Base-by-base conservation (phyloP, 2,113 vertebrate genomes). In the Passer domesticus region DNA sequence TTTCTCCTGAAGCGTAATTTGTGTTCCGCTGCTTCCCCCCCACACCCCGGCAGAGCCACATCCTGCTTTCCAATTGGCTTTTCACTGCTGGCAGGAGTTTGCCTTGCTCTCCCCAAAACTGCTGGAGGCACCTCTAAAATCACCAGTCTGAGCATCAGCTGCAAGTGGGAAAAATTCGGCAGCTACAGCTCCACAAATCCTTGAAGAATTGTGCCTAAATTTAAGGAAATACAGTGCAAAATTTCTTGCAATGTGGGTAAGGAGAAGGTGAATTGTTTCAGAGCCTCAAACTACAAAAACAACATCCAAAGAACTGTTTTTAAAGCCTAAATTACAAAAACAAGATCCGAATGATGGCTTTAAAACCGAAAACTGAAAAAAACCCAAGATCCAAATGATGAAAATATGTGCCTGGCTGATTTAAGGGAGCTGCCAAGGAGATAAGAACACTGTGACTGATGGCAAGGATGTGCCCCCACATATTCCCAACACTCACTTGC, bases 31-130 rank as follows among this genome's bases (percentile, higher is more conserved):
- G 82, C 94, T 93, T 78, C 50, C 72, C 76, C 68, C 47, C 30
- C 3, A 73, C 82, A 43, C 70, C 83, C 79, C 7, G 3, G 70
- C 88, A 78, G 47, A 91, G 86, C 58, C 81, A 88, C 83, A 90
- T 93, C 95, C 92, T 96, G 94, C 83, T 73, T 76, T 53, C 62
- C 13, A 10, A 91, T 41, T 39, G 85, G 94, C 21, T 93, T 91
- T 5, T 18, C 0, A 4, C 44, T 89, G 60, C 62, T 3, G 5
- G 8, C 5, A 8, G 74, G 59, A 31, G 55, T 70, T 76, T 24
- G 46, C 6, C 17, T 35, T 17, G 7, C 5, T 30, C 21, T 39
- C 30, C 41, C 11, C 10, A 4, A 50, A 60, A 17, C 6, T 4
- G 31, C 33, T 62, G 72, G 20, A 15, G 68, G 77, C 28, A 64